phyloP scores from a whole-genome alignment of 2,797 vertebrate genomes.

The Glyptemys insculpta region DNA sequence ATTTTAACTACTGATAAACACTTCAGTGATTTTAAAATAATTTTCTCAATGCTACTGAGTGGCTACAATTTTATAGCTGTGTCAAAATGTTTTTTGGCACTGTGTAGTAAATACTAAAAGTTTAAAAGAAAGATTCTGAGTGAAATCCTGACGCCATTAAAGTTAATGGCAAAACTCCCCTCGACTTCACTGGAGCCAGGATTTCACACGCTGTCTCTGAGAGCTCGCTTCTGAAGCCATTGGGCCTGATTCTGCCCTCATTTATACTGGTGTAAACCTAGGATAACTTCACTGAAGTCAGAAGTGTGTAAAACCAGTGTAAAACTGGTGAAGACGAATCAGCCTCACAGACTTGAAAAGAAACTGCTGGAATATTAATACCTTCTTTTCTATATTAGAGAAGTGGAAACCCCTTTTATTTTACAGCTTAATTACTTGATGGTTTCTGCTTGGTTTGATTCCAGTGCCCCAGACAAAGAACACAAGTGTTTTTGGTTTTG shows the following conservation, averaged over 20 bases:
- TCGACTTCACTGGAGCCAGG: not conserved
- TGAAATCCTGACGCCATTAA: not conserved
- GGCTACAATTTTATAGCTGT: not conserved
- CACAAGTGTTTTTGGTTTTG: not conserved
- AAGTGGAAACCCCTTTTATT: not conserved
- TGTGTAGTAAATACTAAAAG: not conserved
- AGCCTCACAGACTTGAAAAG: not conserved
- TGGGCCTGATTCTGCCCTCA: not conserved
- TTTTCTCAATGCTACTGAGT: not conserved
- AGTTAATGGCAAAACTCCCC: not conserved
- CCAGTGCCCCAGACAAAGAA: not conserved
- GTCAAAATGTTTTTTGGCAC: not conserved
- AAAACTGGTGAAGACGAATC: not conserved
- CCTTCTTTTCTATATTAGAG: not conserved
- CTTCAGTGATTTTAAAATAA: not conserved
- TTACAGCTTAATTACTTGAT: not conserved
- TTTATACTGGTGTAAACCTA: not conserved
- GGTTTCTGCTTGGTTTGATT: not conserved
- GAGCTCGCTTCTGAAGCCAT: not conserved
- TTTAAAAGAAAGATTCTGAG: not conserved
- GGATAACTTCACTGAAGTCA: not conserved
- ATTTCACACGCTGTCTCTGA: not conserved
- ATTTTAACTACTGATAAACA: not conserved
- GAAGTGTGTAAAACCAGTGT: not conserved
- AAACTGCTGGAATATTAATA: not conserved